A percentile compares a stretch with the other conserved stretches of the same genome.
Evolutionary conservation across 2,797 vertebrate species (phyloP).

Genomic region (Acanthornis magna): DNA sequence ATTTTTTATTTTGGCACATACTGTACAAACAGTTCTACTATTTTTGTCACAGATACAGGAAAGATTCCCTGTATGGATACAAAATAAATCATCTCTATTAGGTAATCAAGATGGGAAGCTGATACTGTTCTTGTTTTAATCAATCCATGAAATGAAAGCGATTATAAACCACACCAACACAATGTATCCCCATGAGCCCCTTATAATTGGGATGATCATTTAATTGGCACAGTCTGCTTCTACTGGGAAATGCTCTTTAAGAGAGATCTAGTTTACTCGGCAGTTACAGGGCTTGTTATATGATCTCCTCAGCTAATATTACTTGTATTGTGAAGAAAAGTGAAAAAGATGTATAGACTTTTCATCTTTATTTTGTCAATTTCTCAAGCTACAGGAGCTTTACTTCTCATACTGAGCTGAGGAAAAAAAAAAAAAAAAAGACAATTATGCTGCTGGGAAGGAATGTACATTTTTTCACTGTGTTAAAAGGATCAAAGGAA

Average conservation of each 20-base stretch:
- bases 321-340: slow-evolving; percentile 10
- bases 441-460: background rate
- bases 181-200: slow-evolving; percentile 45
- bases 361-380: slow-evolving; percentile 35
- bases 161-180: slow-evolving; percentile 54
- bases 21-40: background rate
- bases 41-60: slow-evolving; percentile 14
- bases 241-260: slow-evolving; percentile 38
- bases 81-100: slow-evolving; percentile 46
- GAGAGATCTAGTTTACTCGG: slow-evolving; percentile 24
- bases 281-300: slow-evolving; percentile 8
- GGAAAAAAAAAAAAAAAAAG: background rate
- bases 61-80: background rate
- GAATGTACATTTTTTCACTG: background rate
- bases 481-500: slow-evolving; percentile 26
- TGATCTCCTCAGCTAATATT: slow-evolving; percentile 4
- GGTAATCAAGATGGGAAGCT: slow-evolving; percentile 45
- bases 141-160: slow-evolving; percentile 52
- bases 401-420: background rate
- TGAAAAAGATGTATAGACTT: slow-evolving; percentile 7
- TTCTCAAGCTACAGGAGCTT: background rate
- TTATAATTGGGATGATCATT: slow-evolving; percentile 68
- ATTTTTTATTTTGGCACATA: slow-evolving; percentile 24
- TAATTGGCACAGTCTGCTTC: slow-evolving; percentile 62
- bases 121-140: slow-evolving; percentile 57